Evolutionary conservation across 2,797 vertebrate genomes (phyloP), one percentile per base, ranked within the genome.

Genomic region (Amblyraja radiata): DNA sequence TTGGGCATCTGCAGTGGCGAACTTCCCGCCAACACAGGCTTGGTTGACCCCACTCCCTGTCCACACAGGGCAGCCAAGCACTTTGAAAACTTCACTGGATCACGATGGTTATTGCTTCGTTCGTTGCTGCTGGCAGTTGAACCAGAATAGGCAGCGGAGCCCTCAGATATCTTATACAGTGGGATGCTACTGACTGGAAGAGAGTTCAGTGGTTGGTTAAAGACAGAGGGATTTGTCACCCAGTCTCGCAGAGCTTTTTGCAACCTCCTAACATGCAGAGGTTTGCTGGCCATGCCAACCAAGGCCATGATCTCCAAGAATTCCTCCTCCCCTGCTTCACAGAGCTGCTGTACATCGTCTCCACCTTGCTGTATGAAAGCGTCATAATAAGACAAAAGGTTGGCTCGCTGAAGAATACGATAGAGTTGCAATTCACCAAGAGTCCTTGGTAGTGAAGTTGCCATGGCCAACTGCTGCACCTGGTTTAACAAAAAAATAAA

Each of bases 261-360:
- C 74, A 99, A 96, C 93, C 99, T 97, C 23, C 99, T 96, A 39
- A 99, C 99, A 0, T 99, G 99, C 94, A 99, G 97, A 0, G 99
- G 99, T 94, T 99, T 99, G 97, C 98, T 99, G 91, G 99, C 99
- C 99, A 99, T 99, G 94, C 99, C 99, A 9, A 99, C 99, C 0
- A 99, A 97, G 0, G 98, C 99, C 99, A 99, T 99, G 95, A 99
- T 99, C 95, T 99, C 99, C 94, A 99, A 96, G 95, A 99, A 99
- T 94, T 99, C 99, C 93, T 99, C 99, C 96, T 99, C 99, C 0
- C 98, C 98, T 0, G 99, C 99, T 95, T 99, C 98, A 54, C 99
- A 99, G 84, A 99, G 98, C 96, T 99, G 99, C 97, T 99, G 98
- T 94, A 99, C 99, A 1, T 99, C 98, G 23, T 99, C 99, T 0